Conservation (phyloP, 37 sponge, comb jelly and placozoan genomes). For the Diacarnus erythraeanus region DNA sequence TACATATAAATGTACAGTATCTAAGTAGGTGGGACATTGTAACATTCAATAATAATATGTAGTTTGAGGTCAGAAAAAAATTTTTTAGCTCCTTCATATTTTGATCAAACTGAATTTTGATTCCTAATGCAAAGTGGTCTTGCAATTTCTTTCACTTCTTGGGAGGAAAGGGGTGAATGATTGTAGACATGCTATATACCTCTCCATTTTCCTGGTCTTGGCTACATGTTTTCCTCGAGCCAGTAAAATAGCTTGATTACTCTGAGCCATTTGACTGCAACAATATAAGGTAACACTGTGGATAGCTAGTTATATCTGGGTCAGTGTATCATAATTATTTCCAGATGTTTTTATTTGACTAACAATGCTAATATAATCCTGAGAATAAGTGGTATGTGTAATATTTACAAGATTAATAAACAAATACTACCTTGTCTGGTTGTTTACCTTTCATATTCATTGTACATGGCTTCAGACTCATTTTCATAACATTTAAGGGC, state of each 20-base stretch:
- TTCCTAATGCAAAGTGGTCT: no score
- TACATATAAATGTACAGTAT: no score
- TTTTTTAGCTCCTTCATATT: no score
- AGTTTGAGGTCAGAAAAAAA: no score
- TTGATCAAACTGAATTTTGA: no score
- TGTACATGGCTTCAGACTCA: slow-evolving; percentile 5
- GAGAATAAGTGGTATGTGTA: neutral
- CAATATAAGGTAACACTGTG: no score
- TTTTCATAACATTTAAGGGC: neutral
- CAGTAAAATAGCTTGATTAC: slow-evolving; percentile 9
- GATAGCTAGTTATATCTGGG: no score
- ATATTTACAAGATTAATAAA: neutral
- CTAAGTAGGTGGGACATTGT: neutral
- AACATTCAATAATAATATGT: no score
- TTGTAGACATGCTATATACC: slow-evolving; percentile 39
- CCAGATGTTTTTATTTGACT: neutral
- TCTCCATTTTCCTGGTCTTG: slow-evolving; percentile 31
- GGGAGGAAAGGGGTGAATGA: no score
- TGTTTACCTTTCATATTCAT: slow-evolving; percentile 38
- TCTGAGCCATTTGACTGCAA: slow-evolving; percentile 31
- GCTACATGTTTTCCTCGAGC: slow-evolving; percentile 19
- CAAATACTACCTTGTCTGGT: neutral
- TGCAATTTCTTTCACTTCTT: no score
- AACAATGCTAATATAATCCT: neutral
- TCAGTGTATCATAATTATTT: no score